phyloP scores from a whole-genome alignment of 1,140 invertebrate genomes.

The Lethrus apterus region DNA sequence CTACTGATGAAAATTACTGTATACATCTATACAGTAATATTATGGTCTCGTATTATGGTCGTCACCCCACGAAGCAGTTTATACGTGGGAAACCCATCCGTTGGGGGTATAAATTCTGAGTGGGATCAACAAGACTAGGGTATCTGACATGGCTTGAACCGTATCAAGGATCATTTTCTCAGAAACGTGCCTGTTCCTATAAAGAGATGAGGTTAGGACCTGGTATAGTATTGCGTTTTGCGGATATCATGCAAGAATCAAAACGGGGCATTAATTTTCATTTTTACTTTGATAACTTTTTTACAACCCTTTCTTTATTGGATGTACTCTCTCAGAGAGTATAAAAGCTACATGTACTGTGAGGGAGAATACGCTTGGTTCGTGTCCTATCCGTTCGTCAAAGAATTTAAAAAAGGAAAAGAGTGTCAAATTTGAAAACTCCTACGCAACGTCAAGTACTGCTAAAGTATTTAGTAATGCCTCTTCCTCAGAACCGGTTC shows the following conservation, averaged over 20 bases:
- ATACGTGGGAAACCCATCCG: conserved; percentile 30
- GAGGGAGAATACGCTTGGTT: conserved; percentile 19
- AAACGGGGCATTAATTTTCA: conserved; percentile 2
- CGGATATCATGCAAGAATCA: too few relatives aligned
- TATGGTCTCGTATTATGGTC: conserved; percentile 32
- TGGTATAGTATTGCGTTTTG: conserved; percentile 2
- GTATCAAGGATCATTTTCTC: conserved; percentile 21
- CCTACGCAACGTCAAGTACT: conserved; percentile 15
- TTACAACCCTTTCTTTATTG: conserved; percentile 22
- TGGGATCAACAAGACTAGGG: conserved; percentile 20
- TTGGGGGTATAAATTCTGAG: conserved; percentile 30
- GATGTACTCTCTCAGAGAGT: conserved; percentile 16
- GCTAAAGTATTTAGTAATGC: conserved; percentile 16
- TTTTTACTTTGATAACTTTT: too few relatives aligned
- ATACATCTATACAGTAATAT: conserved; percentile 29
- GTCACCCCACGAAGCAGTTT: conserved; percentile 31
- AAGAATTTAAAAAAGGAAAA: conserved; percentile 15
- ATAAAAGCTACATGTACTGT: conserved; percentile 21
- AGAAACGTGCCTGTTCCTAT: background rate
- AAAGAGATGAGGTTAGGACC: conserved; percentile 2
- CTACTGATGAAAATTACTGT: conserved; percentile 20
- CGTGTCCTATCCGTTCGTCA: conserved; percentile 5
- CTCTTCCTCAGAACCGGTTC: conserved; percentile 16
- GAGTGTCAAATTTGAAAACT: conserved; percentile 14
- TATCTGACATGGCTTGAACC: conserved; percentile 25